These are phyloP conservation scores for Pachyramphus minor DNA, from an alignment of 2,113 vertebrate species.

Conservation along the genomic window DNA sequence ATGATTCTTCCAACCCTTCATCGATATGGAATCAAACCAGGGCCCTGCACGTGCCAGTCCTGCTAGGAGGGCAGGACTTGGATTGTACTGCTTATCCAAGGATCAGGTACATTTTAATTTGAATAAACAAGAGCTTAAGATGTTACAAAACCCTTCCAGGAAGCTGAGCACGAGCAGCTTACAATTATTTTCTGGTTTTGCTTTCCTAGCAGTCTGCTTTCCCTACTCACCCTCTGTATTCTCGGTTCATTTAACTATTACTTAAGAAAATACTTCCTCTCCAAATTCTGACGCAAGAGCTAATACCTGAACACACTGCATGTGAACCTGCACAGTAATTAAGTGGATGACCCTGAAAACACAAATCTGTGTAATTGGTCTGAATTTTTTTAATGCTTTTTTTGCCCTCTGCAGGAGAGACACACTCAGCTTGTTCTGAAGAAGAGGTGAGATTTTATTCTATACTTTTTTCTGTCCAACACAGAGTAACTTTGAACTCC, in stretches of 20 bases:
- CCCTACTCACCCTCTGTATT: not conserved
- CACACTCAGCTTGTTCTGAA: not conserved
- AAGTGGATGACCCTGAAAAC: not conserved
- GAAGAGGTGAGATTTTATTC: not conserved
- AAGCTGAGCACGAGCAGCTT: accelerated
- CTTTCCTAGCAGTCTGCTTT: not conserved
- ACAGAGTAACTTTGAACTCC: not conserved
- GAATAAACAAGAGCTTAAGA: not conserved
- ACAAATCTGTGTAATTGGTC: not conserved
- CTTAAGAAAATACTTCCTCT: not conserved
- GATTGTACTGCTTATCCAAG: not conserved
- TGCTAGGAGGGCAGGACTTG: not conserved
- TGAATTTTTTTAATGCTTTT: not conserved
- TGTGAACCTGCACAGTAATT: accelerated
- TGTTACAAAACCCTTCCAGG: not conserved
- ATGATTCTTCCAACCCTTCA: not conserved
- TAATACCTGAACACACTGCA: accelerated
- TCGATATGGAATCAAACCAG: accelerated
- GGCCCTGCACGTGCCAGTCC: accelerated
- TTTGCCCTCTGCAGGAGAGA: not conserved
- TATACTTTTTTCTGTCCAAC: accelerated
- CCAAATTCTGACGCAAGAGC: not conserved
- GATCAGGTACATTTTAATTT: not conserved
- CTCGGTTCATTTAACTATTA: not conserved
- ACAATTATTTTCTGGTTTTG: not conserved